These are phyloP conservation scores for Enteromius radiatus DNA, from an alignment of 2,797 vertebrate genomes.

Conservation along the genomic window DNA sequence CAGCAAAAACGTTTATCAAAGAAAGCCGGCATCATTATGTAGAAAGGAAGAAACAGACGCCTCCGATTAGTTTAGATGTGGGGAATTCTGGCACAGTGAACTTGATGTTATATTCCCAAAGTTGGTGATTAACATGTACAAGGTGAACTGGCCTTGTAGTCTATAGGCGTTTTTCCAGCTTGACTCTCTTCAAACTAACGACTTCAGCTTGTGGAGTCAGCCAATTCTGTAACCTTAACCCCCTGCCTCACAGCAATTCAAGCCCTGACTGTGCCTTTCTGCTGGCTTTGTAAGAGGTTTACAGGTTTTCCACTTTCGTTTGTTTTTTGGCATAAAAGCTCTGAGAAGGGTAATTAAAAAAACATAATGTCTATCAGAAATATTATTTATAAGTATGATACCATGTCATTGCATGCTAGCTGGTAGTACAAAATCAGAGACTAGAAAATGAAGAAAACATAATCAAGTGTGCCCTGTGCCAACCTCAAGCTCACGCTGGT, in stretches of 20 bases:
- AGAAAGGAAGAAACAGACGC: neutral
- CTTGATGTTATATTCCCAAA: neutral
- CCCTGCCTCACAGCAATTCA: constrained; percentile 68
- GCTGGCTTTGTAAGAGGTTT: constrained; percentile 71
- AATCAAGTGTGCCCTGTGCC: neutral
- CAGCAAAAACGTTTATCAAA: neutral
- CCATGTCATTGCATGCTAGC: neutral
- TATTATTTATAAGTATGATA: neutral
- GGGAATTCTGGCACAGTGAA: neutral
- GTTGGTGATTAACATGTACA: constrained; percentile 30
- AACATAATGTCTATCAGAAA: neutral
- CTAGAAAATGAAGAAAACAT: neutral
- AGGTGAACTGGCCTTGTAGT: constrained; percentile 4
- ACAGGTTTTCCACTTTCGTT: constrained; percentile 57
- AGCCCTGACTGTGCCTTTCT: constrained; percentile 60
- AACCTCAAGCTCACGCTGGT: neutral
- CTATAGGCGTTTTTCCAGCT: neutral
- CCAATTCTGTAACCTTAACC: constrained; percentile 61
- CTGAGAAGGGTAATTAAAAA: constrained; percentile 19
- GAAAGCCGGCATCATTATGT: neutral
- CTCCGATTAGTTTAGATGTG: neutral
- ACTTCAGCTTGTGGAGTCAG: constrained; percentile 51
- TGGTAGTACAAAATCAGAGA: constrained; percentile 12
- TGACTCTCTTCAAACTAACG: constrained; percentile 28
- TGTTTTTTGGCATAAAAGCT: constrained; percentile 15